Conservation (phyloP, 2,113 vertebrate species). For the Thermophis baileyi region DNA sequence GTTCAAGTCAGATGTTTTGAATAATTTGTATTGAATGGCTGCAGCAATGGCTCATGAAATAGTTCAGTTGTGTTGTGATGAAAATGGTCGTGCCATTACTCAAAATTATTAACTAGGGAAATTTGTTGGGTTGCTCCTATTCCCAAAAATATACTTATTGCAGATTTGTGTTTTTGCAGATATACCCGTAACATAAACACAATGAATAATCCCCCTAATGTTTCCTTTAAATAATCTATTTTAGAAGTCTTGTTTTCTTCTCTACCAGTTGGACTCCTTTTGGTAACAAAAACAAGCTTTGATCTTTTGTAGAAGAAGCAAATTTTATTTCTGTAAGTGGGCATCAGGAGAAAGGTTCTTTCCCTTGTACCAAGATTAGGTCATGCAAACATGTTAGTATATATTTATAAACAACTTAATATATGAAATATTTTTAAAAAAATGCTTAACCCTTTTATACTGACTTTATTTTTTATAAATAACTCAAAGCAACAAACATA, state of each 20-base stretch:
- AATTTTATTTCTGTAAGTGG: background rate
- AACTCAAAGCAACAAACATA: background rate
- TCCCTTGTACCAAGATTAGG: background rate
- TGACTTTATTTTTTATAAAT: background rate
- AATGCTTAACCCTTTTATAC: background rate
- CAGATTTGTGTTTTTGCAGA: background rate
- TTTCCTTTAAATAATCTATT: background rate
- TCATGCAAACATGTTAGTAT: background rate
- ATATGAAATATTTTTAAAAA: background rate
- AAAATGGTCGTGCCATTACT: background rate
- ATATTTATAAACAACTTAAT: background rate
- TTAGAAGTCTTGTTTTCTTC: background rate
- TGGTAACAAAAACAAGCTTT: background rate
- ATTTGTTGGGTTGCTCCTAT: background rate
- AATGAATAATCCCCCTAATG: background rate
- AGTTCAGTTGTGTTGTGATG: background rate
- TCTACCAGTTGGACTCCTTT: background rate
- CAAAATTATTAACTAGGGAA: background rate
- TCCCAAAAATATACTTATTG: background rate
- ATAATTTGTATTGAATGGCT: background rate
- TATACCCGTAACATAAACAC: background rate
- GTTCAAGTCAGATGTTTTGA: background rate
- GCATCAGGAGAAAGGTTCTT: background rate
- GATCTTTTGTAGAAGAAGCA: background rate
- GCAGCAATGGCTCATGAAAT: background rate